These are phyloP conservation scores for Furnarius figulus DNA, from an alignment of 2,113 vertebrate genomes.

Conservation along the genomic window DNA sequence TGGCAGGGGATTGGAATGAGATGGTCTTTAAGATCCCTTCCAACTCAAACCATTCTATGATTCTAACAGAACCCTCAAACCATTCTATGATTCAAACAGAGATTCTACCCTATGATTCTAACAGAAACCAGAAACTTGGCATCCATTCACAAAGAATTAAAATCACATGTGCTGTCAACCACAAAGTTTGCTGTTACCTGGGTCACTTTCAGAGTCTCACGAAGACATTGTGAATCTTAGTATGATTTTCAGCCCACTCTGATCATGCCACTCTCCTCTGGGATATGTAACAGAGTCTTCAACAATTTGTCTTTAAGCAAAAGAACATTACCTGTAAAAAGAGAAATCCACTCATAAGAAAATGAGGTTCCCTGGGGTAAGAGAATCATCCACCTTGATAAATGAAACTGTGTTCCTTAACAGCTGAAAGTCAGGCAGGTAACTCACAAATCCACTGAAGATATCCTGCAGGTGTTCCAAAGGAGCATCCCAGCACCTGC, in stretches of 20 bases:
- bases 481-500: background rate
- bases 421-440: background rate
- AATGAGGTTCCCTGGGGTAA: background rate
- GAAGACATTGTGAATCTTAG: background rate
- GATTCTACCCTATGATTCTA: too few species aligned
- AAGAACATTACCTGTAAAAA: background rate
- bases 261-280: background rate
- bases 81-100: background rate
- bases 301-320: background rate
- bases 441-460: background rate
- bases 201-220: background rate
- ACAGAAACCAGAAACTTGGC: background rate
- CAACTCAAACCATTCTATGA: background rate
- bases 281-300: background rate
- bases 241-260: background rate
- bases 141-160: background rate
- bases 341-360: constrained; percentile 1
- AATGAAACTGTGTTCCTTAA: background rate
- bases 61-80: background rate
- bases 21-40: background rate
- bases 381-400: background rate
- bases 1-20: background rate
- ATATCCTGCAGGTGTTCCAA: background rate
- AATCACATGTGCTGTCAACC: background rate
- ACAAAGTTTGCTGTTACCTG: background rate